These are phyloP conservation scores for Danionella cerebrum DNA, from an alignment of 2,113 vertebrate genomes.

Conservation along the genomic window DNA sequence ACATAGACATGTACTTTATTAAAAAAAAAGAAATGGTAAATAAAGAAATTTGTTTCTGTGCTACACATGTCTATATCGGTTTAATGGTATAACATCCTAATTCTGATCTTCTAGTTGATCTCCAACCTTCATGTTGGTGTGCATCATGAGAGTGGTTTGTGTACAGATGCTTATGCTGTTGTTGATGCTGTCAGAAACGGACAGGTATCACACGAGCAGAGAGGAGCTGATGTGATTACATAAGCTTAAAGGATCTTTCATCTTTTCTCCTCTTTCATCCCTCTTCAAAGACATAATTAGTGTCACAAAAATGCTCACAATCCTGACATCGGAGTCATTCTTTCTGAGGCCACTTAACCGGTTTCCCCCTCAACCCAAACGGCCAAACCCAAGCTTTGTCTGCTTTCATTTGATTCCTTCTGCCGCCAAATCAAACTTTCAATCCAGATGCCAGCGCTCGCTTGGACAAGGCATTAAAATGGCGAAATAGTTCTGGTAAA, in stretches of 20 bases:
- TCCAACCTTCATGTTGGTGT: background rate
- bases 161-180: conserved; percentile 45
- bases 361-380: conserved; percentile 32
- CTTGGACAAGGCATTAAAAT: background rate
- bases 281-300: conserved; percentile 46
- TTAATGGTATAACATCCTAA: no score
- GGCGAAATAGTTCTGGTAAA: background rate
- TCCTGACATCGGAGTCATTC: conserved; percentile 10
- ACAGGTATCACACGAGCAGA: conserved; percentile 41
- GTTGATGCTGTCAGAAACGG: conserved; percentile 37
- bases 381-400: background rate
- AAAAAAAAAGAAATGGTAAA: no score
- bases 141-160: background rate
- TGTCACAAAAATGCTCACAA: conserved; percentile 46
- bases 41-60: no score
- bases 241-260: conserved; percentile 54
- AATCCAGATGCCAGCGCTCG: background rate
- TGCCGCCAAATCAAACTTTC: background rate
- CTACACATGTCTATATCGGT: no score
- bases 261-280: conserved; percentile 44
- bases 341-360: conserved; percentile 33
- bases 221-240: conserved; percentile 50
- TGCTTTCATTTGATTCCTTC: background rate
- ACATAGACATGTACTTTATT: no score
- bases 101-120: no score